phyloP scores from a whole-genome alignment of 2,888 invertebrate genomes.

The Cerceris rybyensis region DNA sequence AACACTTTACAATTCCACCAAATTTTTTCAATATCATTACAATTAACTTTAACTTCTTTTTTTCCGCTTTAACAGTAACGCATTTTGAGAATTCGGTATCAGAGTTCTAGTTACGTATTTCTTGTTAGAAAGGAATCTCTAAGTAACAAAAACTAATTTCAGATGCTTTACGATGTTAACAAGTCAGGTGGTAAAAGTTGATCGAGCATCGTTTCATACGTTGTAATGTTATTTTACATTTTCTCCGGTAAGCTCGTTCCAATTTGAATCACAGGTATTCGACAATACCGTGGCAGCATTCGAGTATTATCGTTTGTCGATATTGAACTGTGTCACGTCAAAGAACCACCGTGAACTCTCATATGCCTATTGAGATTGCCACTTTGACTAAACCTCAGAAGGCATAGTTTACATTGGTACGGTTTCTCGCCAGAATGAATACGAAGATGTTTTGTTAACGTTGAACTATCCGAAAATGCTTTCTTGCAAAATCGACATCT shows the following conservation, averaged over 20 bases:
- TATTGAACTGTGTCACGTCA: slow-evolving; percentile 78
- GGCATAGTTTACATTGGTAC: slow-evolving; percentile 98
- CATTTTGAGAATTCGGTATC: slow-evolving; percentile 19
- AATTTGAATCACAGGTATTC: slow-evolving; percentile 79
- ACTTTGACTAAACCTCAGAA: slow-evolving; percentile 98
- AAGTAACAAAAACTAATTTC: slow-evolving; percentile 15
- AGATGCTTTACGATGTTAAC: slow-evolving; percentile 20
- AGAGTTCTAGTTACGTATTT: not conserved
- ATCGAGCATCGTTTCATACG: slow-evolving; percentile 29
- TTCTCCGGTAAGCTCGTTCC: slow-evolving; percentile 64
- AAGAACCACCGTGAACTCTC: slow-evolving; percentile 92
- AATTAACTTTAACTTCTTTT: not conserved
- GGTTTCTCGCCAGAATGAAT: slow-evolving; percentile 97
- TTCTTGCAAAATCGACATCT: slow-evolving; percentile 98
- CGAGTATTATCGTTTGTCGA: slow-evolving; percentile 63
- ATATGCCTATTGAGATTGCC: slow-evolving; percentile 99
- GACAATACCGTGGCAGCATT: slow-evolving; percentile 75
- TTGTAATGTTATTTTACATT: slow-evolving; percentile 44
- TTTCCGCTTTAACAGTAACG: slow-evolving; percentile 1
- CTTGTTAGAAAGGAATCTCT: slow-evolving; percentile 36
- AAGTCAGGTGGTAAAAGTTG: slow-evolving; percentile 32
- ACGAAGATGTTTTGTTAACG: slow-evolving; percentile 97
- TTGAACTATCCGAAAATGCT: slow-evolving; percentile 99
- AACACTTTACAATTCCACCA: slow-evolving; percentile 20
- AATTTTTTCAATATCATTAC: not conserved